Conservation (phyloP, 30 jellyfish, hydroid and myxozoan species). For the Hydractinia symbiolongicarpus region DNA sequence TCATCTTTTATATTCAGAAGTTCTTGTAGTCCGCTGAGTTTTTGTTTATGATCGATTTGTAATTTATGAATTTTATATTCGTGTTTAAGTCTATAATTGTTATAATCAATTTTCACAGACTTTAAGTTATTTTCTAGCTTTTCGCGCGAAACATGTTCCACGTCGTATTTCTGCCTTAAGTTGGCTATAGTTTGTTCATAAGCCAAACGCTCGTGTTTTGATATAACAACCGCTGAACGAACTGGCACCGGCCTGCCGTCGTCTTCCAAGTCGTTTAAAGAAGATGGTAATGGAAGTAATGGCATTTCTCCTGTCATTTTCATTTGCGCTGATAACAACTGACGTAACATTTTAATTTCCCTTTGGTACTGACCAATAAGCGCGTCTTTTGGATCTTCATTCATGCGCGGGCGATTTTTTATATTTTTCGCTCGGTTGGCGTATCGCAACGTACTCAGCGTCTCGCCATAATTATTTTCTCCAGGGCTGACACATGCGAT, state of each 20-base stretch:
- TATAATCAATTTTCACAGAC: slow-evolving; percentile 59
- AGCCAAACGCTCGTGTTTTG: slow-evolving; percentile 86
- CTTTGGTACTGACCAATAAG: slow-evolving; percentile 75
- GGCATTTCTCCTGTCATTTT: slow-evolving; percentile 73
- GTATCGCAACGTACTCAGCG: slow-evolving; percentile 81
- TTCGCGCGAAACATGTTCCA: slow-evolving; percentile 74
- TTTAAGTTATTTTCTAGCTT: slow-evolving; percentile 57
- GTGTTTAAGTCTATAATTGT: slow-evolving; percentile 67
- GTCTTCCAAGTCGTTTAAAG: slow-evolving; percentile 32
- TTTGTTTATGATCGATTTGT: slow-evolving; percentile 57
- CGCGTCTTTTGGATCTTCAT: slow-evolving; percentile 93
- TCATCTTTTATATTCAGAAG: slow-evolving; percentile 27
- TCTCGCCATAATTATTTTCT: slow-evolving; percentile 71
- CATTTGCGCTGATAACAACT: slow-evolving; percentile 63
- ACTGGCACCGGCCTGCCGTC: slow-evolving; percentile 48
- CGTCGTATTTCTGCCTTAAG: slow-evolving; percentile 79
- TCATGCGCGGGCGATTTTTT: slow-evolving; percentile 77
- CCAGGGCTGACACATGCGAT: slow-evolving; percentile 96
- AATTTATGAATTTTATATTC: slow-evolving; percentile 79
- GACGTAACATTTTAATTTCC: slow-evolving; percentile 85
- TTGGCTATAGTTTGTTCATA: slow-evolving; percentile 78
- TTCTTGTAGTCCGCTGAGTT: slow-evolving; percentile 45
- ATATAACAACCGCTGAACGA: slow-evolving; percentile 86
- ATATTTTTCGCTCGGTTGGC: slow-evolving; percentile 93
- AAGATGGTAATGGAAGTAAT: slow-evolving; percentile 42